A percentile compares a stretch with the other conserved stretches of the same genome.
Conservation (phyloP, 2,113 vertebrate genomes). For the Corythornis madagascariensis region DNA sequence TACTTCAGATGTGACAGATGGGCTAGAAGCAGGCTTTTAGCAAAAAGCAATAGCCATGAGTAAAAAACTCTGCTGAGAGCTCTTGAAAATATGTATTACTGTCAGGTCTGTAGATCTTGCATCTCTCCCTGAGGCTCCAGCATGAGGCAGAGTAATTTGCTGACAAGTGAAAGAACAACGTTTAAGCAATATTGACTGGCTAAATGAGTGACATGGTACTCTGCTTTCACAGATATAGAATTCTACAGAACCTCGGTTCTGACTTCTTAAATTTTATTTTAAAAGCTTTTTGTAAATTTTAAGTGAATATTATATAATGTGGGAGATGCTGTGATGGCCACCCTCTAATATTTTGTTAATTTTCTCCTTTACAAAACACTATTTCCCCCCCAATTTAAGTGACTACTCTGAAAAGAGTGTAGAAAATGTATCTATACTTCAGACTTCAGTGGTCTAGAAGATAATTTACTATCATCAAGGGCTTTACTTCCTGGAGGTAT, state of each 20-base stretch:
- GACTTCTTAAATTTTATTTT: not conserved
- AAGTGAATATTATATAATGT: not conserved
- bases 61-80: not conserved
- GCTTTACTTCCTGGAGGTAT: not conserved
- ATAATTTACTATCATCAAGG: not conserved
- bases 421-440: not conserved
- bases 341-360: not conserved
- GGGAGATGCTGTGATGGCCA: not conserved
- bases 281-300: not conserved
- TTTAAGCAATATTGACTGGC: not conserved
- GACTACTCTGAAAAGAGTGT: not conserved
- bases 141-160: not conserved
- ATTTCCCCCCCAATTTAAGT: not conserved
- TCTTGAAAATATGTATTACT: not conserved
- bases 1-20: not conserved
- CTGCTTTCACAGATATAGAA: not conserved
- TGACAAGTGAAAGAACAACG: not conserved
- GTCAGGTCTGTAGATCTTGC: not conserved
- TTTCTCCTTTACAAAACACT: not conserved
- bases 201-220: not conserved
- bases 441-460: not conserved
- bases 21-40: not conserved
- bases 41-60: not conserved
- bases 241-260: not conserved
- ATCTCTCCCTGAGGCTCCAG: not conserved